These are phyloP conservation scores for Epiblema foenella DNA, from an alignment of 2,888 invertebrate species.

Conservation along the genomic window DNA sequence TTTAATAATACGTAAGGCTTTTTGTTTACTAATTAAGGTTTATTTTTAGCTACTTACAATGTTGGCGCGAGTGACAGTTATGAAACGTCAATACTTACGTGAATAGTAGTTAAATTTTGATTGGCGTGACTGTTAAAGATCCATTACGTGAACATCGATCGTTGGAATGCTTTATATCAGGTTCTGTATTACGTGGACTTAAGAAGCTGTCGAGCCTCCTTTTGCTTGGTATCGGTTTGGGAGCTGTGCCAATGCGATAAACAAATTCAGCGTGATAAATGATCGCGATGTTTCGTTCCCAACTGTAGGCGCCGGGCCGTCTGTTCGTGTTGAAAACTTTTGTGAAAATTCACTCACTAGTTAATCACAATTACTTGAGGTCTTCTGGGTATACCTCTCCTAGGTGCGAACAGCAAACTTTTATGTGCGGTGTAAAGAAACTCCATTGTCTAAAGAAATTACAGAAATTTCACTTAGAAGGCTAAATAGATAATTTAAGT, in stretches of 20 bases:
- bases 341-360: slow-evolving; percentile 14
- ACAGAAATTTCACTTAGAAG: too few species aligned
- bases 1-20: slow-evolving; percentile 37
- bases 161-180: slow-evolving; percentile 32
- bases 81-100: slow-evolving; percentile 21
- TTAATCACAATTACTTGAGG: background rate
- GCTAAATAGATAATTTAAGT: too few species aligned
- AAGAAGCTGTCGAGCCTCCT: slow-evolving; percentile 27
- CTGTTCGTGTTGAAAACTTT: slow-evolving; percentile 48
- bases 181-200: slow-evolving; percentile 31
- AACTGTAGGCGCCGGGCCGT: slow-evolving; percentile 64
- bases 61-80: slow-evolving; percentile 25
- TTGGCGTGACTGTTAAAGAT: slow-evolving; percentile 28
- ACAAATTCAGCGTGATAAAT: slow-evolving; percentile 61
- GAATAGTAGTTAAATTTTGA: slow-evolving; percentile 30
- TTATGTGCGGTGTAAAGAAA: too few species aligned
- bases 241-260: slow-evolving; percentile 60
- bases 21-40: slow-evolving; percentile 26
- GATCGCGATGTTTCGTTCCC: slow-evolving; percentile 49
- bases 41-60: slow-evolving; percentile 19
- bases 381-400: background rate
- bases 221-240: slow-evolving; percentile 45
- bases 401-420: background rate
- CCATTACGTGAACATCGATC: slow-evolving; percentile 25
- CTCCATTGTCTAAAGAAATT: too few species aligned